Conservation (phyloP, 2,113 vertebrate species). For the Rostratula benghalensis region DNA sequence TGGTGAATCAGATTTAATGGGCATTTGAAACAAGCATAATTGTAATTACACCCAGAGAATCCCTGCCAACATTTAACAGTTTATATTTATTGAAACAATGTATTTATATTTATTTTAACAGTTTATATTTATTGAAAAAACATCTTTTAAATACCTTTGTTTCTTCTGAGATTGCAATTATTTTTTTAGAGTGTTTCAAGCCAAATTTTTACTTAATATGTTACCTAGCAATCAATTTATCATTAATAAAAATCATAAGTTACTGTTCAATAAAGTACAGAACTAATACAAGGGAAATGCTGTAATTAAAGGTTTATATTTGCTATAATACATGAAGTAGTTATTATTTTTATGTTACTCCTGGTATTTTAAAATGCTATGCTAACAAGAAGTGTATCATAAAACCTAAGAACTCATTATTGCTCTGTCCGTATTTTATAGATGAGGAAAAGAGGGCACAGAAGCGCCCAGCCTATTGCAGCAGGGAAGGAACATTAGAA, state of each 20-base stretch:
- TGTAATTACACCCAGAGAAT: constrained; percentile 21
- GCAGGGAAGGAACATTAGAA: neutral
- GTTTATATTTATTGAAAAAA: constrained; percentile 26
- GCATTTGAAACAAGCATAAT: constrained; percentile 14
- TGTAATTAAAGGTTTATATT: neutral
- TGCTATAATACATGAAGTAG: neutral
- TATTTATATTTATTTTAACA: too few species aligned
- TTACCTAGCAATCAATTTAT: neutral
- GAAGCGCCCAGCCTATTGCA: neutral
- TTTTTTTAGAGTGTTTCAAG: neutral
- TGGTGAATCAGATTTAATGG: constrained; percentile 45
- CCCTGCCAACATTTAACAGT: constrained; percentile 13
- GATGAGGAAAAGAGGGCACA: neutral
- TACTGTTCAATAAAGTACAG: constrained; percentile 3
- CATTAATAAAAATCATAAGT: neutral
- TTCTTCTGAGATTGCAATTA: neutral
- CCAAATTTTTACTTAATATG: neutral
- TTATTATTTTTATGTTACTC: constrained; percentile 8
- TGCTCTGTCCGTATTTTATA: neutral
- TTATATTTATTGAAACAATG: constrained; percentile 35
- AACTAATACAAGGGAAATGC: neutral
- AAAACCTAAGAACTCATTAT: constrained; percentile 19
- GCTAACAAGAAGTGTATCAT: constrained; percentile 18
- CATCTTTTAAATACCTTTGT: constrained; percentile 33
- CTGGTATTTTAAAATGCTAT: neutral